phyloP scores from a whole-genome alignment of 2,113 vertebrate species.

The Scomber scombrus region DNA sequence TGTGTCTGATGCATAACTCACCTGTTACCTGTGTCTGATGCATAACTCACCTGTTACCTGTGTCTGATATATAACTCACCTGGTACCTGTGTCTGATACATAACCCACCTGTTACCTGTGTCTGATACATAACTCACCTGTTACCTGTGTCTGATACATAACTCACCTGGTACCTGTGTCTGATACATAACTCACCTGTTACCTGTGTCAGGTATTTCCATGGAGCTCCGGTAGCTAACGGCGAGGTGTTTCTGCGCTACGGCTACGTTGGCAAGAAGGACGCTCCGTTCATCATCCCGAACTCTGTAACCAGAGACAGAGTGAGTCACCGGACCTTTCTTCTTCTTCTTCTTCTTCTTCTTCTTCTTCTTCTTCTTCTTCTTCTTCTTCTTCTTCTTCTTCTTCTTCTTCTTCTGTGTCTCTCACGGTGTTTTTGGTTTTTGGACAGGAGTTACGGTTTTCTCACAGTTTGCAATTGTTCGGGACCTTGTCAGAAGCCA shows the following conservation, averaged over 20 bases:
- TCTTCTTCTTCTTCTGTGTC: neutral
- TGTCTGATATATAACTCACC: no score
- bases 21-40: no score
- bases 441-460: no score
- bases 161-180: neutral
- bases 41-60: neutral
- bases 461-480: no score
- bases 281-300: constrained; percentile 70
- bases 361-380: neutral
- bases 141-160: no score
- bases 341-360: neutral
- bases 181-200: no score
- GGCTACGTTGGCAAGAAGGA: constrained; percentile 68
- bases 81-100: no score
- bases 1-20: no score
- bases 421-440: no score
- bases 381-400: neutral
- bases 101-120: neutral
- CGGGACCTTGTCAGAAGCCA: no score
- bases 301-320: constrained; percentile 44
- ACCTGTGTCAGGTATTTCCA: constrained; percentile 73
- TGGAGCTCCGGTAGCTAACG: constrained; percentile 70
- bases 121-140: no score
- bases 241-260: constrained; percentile 67
- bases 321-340: constrained; percentile 46